Percentiles rank a stretch among this genome's conserved stretches.
Evolutionary conservation across 2,888 invertebrate species (phyloP).

Genomic region (Oscheius sp.): DNA sequence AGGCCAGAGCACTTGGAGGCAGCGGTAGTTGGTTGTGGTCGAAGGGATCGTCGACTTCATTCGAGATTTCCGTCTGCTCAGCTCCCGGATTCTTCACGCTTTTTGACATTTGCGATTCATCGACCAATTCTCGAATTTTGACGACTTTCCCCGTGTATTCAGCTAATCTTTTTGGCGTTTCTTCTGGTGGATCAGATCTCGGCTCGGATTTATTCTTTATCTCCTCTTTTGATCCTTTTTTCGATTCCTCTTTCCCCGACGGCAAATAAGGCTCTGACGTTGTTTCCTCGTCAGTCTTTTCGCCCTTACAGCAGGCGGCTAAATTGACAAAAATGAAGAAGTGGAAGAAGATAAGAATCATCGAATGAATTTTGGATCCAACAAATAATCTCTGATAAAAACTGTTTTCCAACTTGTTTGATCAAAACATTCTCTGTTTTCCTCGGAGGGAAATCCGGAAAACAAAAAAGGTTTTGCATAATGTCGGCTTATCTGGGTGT

Average conservation of each 20-base stretch:
- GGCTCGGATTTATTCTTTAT: neutral
- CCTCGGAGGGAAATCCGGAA: neutral
- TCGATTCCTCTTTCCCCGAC: neutral
- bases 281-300: neutral
- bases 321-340: neutral
- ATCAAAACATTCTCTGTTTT: no score
- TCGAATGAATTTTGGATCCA: neutral
- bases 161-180: neutral
- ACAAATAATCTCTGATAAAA: neutral
- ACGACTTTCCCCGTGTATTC: neutral
- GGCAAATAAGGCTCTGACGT: no score
- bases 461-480: neutral
- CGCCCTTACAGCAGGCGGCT: neutral
- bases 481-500: no score
- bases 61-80: neutral
- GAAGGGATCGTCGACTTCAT: slow-evolving; percentile 1
- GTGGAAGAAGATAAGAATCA: neutral
- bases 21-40: neutral
- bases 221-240: neutral
- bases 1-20: no score
- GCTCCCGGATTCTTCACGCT: neutral
- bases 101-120: slow-evolving; percentile 13
- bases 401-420: neutral
- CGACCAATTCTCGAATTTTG: neutral
- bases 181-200: no score